These are phyloP conservation scores for Synergus itoensis DNA, from an alignment of 2,888 invertebrate species.

Conservation along the genomic window DNA sequence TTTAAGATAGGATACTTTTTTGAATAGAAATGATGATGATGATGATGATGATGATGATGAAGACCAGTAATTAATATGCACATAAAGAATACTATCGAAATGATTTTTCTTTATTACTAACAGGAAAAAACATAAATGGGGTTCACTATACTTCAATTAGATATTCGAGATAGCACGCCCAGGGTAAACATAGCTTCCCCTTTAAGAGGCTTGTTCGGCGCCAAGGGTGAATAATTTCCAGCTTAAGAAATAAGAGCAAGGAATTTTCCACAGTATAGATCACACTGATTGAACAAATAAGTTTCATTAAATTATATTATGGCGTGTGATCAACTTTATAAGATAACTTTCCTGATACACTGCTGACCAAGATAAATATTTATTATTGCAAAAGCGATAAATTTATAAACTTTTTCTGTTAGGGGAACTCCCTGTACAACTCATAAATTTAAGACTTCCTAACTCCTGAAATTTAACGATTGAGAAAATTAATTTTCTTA, in stretches of 20 bases:
- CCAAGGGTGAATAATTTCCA: slow-evolving; percentile 39
- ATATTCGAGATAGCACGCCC: slow-evolving; percentile 11
- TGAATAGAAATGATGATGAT: background rate
- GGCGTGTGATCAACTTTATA: slow-evolving; percentile 6
- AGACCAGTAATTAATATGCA: slow-evolving; percentile 6
- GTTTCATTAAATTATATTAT: slow-evolving; percentile 14
- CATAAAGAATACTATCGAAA: slow-evolving; percentile 11
- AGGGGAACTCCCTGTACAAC: background rate
- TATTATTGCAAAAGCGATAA: slow-evolving; percentile 10
- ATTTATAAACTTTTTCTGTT: background rate
- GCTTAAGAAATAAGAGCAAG: slow-evolving; percentile 38
- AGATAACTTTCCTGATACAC: background rate
- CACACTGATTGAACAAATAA: slow-evolving; percentile 25
- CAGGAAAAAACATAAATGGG: slow-evolving; percentile 24
- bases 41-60: background rate
- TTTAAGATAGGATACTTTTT: no score
- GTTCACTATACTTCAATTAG: slow-evolving; percentile 30
- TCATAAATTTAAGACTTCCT: background rate
- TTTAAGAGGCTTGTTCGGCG: slow-evolving; percentile 30
- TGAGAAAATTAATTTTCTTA: no score
- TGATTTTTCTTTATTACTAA: slow-evolving; percentile 46
- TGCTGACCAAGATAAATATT: background rate
- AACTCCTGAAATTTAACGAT: no score
- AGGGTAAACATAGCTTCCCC: slow-evolving; percentile 28
- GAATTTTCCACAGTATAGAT: slow-evolving; percentile 30